A percentile compares a stretch with the other conserved stretches of the same genome.
phyloP scores from a whole-genome alignment of 2,797 vertebrate genomes.

The Anisognathus igniventris region DNA sequence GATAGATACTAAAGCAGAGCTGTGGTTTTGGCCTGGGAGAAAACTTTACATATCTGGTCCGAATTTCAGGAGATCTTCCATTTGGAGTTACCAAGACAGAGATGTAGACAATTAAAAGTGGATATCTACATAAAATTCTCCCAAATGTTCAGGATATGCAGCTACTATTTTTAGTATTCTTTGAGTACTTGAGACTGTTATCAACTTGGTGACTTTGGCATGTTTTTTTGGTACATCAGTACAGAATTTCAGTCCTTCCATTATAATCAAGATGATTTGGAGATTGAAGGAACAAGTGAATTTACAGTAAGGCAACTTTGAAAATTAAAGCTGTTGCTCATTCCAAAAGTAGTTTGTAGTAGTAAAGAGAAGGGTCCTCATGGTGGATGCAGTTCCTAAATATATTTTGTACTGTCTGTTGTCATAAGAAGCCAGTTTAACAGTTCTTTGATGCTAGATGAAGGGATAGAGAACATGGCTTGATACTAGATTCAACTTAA shows the following conservation, averaged over 20 bases:
- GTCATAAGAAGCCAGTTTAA: background rate
- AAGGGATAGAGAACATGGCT: background rate
- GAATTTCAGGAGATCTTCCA: background rate
- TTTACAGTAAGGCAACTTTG: background rate
- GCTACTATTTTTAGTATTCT: background rate
- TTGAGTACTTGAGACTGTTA: background rate
- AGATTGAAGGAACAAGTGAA: background rate
- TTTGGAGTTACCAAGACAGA: background rate
- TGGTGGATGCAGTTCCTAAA: background rate
- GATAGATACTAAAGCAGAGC: background rate
- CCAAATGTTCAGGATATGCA: background rate
- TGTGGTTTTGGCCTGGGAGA: background rate
- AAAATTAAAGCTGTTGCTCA: background rate
- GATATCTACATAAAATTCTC: background rate
- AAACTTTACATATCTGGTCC: background rate
- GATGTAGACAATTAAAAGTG: background rate
- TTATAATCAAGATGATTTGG: background rate
- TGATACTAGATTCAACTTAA: background rate
- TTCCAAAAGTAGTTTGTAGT: background rate
- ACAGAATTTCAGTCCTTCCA: background rate
- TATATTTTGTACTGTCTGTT: background rate
- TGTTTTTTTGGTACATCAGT: background rate
- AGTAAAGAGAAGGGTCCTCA: background rate
- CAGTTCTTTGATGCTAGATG: background rate
- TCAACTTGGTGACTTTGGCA: background rate